These are phyloP conservation scores for Prolemur simus DNA, from an alignment of 2,113 vertebrate species.

Conservation along the genomic window DNA sequence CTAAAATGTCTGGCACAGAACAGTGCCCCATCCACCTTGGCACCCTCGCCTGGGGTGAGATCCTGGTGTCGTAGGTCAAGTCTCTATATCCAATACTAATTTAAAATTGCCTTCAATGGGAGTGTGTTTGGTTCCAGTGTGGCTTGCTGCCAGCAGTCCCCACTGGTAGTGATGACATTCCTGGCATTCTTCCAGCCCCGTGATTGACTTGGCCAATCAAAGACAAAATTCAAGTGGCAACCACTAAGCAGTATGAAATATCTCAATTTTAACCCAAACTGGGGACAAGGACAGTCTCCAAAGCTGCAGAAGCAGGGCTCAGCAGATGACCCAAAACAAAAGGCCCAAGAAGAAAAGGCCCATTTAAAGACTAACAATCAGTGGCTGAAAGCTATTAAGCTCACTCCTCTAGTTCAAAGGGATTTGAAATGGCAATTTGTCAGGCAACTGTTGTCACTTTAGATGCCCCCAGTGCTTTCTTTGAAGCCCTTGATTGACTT, in stretches of 20 bases:
- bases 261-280: slow-evolving; percentile 43
- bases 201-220: background rate
- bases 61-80: background rate
- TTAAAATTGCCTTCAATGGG: background rate
- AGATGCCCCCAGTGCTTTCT: slow-evolving; percentile 72
- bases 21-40: background rate
- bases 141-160: background rate
- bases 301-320: background rate
- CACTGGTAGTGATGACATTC: background rate
- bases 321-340: slow-evolving; percentile 67
- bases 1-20: background rate
- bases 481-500: slow-evolving; percentile 81
- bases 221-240: slow-evolving; percentile 33
- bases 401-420: slow-evolving; percentile 80
- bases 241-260: slow-evolving; percentile 29
- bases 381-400: slow-evolving; percentile 80
- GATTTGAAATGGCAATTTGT: slow-evolving; percentile 80
- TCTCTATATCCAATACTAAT: background rate
- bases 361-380: slow-evolving; percentile 66
- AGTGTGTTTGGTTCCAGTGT: background rate
- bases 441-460: slow-evolving; percentile 81
- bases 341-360: slow-evolving; percentile 47
- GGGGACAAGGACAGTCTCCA: background rate
- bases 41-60: background rate
- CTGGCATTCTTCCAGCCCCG: background rate